Evolutionary conservation across 2,888 invertebrate genomes (phyloP), one percentile per base, ranked within the genome.

Genomic region (Sphaeridia pumilis): DNA sequence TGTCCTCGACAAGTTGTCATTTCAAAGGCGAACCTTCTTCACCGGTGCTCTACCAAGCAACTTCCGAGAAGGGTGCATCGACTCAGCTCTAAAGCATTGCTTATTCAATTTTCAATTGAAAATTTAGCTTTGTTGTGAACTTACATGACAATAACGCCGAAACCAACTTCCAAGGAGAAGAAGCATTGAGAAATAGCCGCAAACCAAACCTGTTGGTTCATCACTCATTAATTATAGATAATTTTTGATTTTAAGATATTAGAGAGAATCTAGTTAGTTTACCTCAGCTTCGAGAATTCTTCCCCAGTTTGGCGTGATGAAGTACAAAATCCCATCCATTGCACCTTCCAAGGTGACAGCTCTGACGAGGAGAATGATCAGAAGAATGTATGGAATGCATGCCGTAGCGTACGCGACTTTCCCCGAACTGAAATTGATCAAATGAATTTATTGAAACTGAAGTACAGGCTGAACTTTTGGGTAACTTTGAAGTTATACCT

Each of bases 381-480:
- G 78, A 47, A 89, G 80, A 4, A 84, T 75, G 66, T 86, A 87
- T 0, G 88, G 88, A 69, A 88, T 87, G 2, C 89, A 70, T 0
- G 90, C 90, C n/a, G 90, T 80, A 70, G 92, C 85, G 70, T 90
- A 92, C 0, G 89, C 81, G 0, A 82, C 84, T 70, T 85, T 86
- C 31, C 59, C 59, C 14, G 56, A 55, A 45, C 52, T 55, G 35
- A 45, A 43, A 10, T n/a, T 26, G 24, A 43, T n/a, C n/a, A n/a
- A 17, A 10, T 22, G 7, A 10, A 43, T 4, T 10, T 43, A 22
- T 22, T 22, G 24, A 10, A 43, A 17, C 4, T 12, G 20, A 22
- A 38, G 20, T n/a, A 31, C 12, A 12, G 7, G 12, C 12, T 12
- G 7, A 7, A 31, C 7, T 7, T 31, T 12, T 31, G 36, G 36